Evolutionary conservation across 1,140 invertebrate species (phyloP), one percentile per base, ranked within the genome.

Genomic region (Holotrichia oblita): DNA sequence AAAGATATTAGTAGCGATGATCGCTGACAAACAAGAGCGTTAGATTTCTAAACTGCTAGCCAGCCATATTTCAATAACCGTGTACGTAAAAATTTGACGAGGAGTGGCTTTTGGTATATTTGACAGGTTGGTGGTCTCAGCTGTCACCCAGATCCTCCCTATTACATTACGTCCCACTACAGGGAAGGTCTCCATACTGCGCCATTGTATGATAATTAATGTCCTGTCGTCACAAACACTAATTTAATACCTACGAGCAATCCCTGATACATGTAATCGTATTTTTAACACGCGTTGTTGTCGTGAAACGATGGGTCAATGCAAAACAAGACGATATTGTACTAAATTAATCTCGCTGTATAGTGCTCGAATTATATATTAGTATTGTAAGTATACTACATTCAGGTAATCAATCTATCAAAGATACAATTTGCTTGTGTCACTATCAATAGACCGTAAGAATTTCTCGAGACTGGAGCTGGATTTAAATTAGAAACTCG

Each of bases 171-270:
- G 40, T 40, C 73, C 73, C 73, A 74, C 73, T 74, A 74, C 41
- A 41, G 44, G 74, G 74, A 76, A 76, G 74, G 74, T 55, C 74
- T 34, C 74, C 74, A 55, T 44, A 44, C 34, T 22, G 61, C 14
- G 40, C 74, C 74, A 76, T 76, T 76, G 74, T 76, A 76, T 76
- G 74, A 34, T 76, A 76, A 76, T 76, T 76, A 76, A 76, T 76
- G 74, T 24, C 42, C 74, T 76, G 74, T 76, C 74, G 74, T 55
- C 74, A 76, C 41, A 55, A 59, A 76, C 74, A 76, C 74, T 76
- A 76, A 76, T 76, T 76, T 76, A 48, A 76, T 44, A 44, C 74
- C 74, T 44, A 76, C 74, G 74, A 55, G 41, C 40, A 76, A 76
- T 44, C 24, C 44, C 24, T 55, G 41, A 55, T 55, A 27, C 44